Percentiles rank a stretch among this genome's conserved stretches.
Evolutionary conservation across 2,888 invertebrate genomes (phyloP).

Genomic region (Agriopis aurantiaria): DNA sequence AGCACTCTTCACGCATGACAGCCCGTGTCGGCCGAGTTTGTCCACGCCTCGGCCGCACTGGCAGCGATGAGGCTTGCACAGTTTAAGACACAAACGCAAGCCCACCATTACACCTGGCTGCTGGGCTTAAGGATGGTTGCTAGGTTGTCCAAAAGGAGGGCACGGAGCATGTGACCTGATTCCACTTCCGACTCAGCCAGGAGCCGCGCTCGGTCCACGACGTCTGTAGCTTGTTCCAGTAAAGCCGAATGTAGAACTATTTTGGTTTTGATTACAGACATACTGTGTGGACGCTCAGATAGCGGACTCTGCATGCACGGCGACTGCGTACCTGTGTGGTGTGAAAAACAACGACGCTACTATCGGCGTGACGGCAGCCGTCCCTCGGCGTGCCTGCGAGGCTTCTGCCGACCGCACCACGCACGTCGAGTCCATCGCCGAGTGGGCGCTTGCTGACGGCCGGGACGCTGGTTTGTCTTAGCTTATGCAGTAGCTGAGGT

Average conservation of each 20-base stretch:
- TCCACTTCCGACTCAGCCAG: not conserved
- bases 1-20: too few species aligned
- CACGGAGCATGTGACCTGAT: not conserved
- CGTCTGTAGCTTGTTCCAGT: too few species aligned
- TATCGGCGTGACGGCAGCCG: constrained; percentile 88
- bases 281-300: constrained; percentile 87
- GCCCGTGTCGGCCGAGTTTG: too few species aligned
- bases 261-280: constrained; percentile 62
- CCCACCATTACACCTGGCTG: too few species aligned
- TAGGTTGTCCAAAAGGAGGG: too few species aligned
- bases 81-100: too few species aligned
- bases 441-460: constrained; percentile 86
- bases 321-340: constrained; percentile 86
- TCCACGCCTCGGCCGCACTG: too few species aligned
- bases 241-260: not conserved
- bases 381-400: constrained; percentile 68
- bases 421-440: constrained; percentile 88
- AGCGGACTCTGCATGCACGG: constrained; percentile 84
- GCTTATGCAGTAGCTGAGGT: not conserved
- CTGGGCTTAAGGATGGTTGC: too few species aligned
- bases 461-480: constrained; percentile 62
- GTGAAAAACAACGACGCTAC: constrained; percentile 85
- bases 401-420: constrained; percentile 67
- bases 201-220: not conserved
- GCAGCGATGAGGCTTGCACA: too few species aligned